A percentile compares a stretch with the other conserved stretches of the same genome.
Evolutionary conservation across 2,113 vertebrate genomes (phyloP).

Genomic region (Procapra przewalskii): DNA sequence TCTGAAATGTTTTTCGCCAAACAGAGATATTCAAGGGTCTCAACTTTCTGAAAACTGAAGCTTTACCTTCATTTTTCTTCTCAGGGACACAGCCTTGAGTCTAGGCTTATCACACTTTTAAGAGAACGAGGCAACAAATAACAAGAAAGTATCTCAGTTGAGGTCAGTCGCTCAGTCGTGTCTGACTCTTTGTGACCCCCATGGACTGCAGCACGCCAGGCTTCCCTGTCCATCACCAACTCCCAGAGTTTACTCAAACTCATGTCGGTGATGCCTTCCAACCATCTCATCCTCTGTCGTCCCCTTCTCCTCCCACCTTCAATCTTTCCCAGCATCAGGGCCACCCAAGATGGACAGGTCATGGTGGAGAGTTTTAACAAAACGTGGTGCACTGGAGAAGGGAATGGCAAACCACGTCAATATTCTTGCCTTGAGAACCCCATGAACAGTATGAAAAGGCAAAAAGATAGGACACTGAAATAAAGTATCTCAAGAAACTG

Average conservation of each 20-base stretch:
- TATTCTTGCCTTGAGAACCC: neutral
- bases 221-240: neutral
- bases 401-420: neutral
- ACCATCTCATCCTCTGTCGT: neutral
- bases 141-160: neutral
- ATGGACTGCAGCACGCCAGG: neutral
- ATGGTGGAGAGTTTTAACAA: neutral
- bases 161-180: neutral
- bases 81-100: neutral
- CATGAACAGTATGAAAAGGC: neutral
- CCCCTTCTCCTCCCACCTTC: neutral
- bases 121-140: neutral
- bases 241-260: neutral
- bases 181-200: neutral
- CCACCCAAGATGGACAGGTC: neutral
- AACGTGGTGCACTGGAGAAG: neutral
- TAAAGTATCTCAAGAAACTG: neutral
- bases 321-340: neutral
- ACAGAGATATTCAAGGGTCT: neutral
- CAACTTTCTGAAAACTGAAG: neutral
- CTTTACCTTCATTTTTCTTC: neutral
- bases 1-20: neutral
- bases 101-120: neutral
- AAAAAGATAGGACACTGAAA: neutral
- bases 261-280: neutral